Base-by-base conservation (phyloP, 2,888 invertebrate genomes). In the Drosophila prolongata region DNA sequence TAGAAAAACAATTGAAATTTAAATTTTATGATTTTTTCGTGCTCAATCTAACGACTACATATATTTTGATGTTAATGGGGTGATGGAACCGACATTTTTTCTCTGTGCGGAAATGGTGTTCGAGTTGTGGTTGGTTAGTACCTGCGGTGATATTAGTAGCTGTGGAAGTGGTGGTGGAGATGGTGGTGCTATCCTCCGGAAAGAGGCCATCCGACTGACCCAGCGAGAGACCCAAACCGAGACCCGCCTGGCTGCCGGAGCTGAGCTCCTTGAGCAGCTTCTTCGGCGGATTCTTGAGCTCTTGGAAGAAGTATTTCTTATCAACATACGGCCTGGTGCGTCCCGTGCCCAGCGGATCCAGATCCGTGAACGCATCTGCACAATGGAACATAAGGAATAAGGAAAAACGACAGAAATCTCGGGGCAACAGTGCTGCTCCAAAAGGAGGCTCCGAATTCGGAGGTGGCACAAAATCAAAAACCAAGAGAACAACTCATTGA, bases 301-400 rank as follows among this genome's bases (percentile, higher is more conserved):
- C 97, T 94, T 97, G 97, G 94, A 98, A 98, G 94, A 98, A 98
- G 93, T 97, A 97, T 94, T 98, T 98, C 93, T 97, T 97, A 94
- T 98, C 98, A 91, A 98, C 95, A 94, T 97, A 98, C 76, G 98
- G 98, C 93, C 96, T 96, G 93, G 96, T 96, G 93, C 96, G 95
- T 90, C 97, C 97, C 86, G 97, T 97, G 91, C 98, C 98, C 91
- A 98, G 94, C 72, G 98, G 98, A 94, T 98, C 98, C 93, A 98
- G 94, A 92, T 98, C 98, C 79, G 97, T 97, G 94, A 98, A 98
- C 88, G 98, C 96, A 93, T 97, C 97, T 93, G 95, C 79, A 95
- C 92, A 93, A 90, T 19, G 65, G 54, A 67, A 61, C 60, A 75
- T 44, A 61, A 55, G 71, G 44, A 59, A 35, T 38, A 16, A 53